Base-by-base conservation (phyloP, 2,797 vertebrate genomes). In the Garrulus glandarius region DNA sequence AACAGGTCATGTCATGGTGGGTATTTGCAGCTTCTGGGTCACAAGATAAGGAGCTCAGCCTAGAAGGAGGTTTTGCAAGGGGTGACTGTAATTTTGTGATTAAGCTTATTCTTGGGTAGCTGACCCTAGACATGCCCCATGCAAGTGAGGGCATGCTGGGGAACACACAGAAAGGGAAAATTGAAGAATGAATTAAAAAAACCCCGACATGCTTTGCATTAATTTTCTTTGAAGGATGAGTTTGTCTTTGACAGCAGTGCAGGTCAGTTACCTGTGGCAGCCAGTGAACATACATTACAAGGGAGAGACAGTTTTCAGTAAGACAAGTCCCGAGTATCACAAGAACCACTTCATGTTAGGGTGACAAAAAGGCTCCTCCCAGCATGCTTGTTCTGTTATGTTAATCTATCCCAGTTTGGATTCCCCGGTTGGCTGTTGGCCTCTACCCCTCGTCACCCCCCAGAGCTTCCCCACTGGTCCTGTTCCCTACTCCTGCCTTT, bases 11-110 rank as follows among this genome's bases (percentile, higher is more conserved):
- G 50, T 53, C 50, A 27, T 47, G 39, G 34, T 14, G 39, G n/a
- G 34, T 61, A 67, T 79, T 52, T 74, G 39, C 39, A 92, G 89
- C 74, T 93, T 87, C 56, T 77, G 69, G 65, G 69, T 78, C 65
- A 86, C 72, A 71, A 65, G 93, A 84, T 92, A 92, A 95, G 56
- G 34, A 93, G 89, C 63, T 96, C 91, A 96, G 59, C 36, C n/a
- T 36, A 81, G 69, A 75, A 92, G 37, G 15, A 84, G 75, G 60
- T 89, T 83, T 89, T 94, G 39, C 55, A 75, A 55, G 67, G 76
- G 75, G 53, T 87, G 32, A 59, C 32, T 46, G 46, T 89, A 92
- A 95, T 84, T 81, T 89, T 87, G 76, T 63, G 76, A 94, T 95
- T 93, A 92, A 69, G 65, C 36, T 78, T 91, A 89, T 93, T 93